Conservation (phyloP, 30 jellyfish, hydroid and myxozoan genomes). For the Thelohanellus kitauei region DNA sequence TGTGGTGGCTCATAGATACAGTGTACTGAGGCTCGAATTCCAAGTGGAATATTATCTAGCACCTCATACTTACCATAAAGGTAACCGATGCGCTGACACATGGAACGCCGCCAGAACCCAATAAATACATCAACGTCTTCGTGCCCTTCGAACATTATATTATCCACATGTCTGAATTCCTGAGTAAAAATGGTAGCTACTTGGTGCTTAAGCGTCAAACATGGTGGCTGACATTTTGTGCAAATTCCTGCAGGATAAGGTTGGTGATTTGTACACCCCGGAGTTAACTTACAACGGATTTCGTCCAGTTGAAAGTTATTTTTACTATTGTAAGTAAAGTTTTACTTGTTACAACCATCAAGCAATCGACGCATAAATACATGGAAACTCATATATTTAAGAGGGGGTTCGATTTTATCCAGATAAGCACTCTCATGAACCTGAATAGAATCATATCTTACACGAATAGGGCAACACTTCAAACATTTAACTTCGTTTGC, state of each 20-base stretch:
- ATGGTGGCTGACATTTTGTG: conserved; percentile 61
- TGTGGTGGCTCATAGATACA: conserved; percentile 98
- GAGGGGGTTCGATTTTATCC: conserved; percentile 61
- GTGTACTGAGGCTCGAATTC: conserved; percentile 68
- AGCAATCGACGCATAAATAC: conserved; percentile 29
- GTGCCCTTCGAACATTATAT: conserved; percentile 84
- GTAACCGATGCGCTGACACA: conserved; percentile 60
- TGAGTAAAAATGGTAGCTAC: conserved; percentile 1
- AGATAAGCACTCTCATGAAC: conserved; percentile 53
- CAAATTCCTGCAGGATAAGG: conserved; percentile 98
- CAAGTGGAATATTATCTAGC: conserved; percentile 79
- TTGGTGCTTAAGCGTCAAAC: not conserved
- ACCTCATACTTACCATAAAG: conserved; percentile 57
- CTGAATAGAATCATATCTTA: no score
- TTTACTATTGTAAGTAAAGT: not conserved
- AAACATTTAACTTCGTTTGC: conserved; percentile 48
- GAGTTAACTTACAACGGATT: conserved; percentile 42
- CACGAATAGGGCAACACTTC: conserved; percentile 77
- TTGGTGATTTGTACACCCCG: conserved; percentile 87
- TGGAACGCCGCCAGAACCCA: conserved; percentile 77
- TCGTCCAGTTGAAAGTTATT: conserved; percentile 42
- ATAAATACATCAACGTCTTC: conserved; percentile 51
- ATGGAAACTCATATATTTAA: conserved; percentile 68
- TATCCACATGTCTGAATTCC: conserved; percentile 81
- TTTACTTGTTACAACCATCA: conserved; percentile 41